Percentiles rank a stretch among this genome's conserved stretches.
These are phyloP conservation scores for Onychomys leucogaster DNA, from an alignment of 2,797 vertebrate species.

Conservation along the genomic window DNA sequence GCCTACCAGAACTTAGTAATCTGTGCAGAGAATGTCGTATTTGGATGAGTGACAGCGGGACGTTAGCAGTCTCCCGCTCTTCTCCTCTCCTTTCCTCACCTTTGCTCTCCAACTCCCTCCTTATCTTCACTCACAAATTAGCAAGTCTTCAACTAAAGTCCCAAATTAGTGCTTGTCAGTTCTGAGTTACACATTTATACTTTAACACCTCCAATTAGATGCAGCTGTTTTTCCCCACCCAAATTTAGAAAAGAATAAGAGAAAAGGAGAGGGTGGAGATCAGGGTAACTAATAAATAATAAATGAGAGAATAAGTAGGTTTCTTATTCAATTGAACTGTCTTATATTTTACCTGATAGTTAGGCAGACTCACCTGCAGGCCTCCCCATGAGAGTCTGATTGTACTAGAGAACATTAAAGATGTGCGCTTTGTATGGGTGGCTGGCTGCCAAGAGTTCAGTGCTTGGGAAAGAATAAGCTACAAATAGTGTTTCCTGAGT, in stretches of 20 bases:
- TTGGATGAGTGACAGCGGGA: not conserved
- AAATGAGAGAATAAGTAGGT: not conserved
- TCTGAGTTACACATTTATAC: constrained; percentile 23
- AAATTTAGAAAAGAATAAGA: constrained; percentile 17
- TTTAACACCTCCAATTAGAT: constrained; percentile 46
- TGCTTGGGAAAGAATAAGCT: not conserved
- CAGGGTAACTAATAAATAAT: constrained; percentile 9
- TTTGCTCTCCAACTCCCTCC: not conserved
- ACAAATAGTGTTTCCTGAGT: not conserved
- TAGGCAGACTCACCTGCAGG: not conserved
- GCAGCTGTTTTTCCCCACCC: not conserved
- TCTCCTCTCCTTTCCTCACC: not conserved
- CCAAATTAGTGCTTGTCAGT: constrained; percentile 34
- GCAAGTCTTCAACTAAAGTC: not conserved
- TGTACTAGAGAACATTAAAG: not conserved
- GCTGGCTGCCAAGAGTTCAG: not conserved
- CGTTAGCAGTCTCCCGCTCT: not conserved
- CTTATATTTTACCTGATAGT: not conserved
- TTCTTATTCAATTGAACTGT: not conserved
- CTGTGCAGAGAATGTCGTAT: not conserved
- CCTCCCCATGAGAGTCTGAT: not conserved
- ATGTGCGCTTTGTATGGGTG: not conserved
- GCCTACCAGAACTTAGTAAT: not conserved
- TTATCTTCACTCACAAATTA: not conserved
- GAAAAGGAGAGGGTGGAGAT: constrained; percentile 12